phyloP scores from a whole-genome alignment of 2,113 vertebrate species.

The Ptilonorhynchus violaceus region DNA sequence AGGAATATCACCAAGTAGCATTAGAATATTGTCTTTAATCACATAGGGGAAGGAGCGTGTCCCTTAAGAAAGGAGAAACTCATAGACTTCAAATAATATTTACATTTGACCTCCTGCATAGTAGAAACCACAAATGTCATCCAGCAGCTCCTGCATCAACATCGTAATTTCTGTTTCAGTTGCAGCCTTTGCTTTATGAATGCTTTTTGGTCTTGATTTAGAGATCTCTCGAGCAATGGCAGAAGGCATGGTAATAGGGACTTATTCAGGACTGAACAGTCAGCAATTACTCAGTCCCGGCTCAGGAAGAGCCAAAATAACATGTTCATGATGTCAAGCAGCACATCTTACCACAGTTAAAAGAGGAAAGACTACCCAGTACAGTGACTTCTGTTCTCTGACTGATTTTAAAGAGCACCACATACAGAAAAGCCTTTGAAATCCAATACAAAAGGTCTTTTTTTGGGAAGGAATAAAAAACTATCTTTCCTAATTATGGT shows the following conservation, averaged over 20 bases:
- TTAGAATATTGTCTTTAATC: neutral
- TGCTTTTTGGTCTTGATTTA: neutral
- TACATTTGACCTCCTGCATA: neutral
- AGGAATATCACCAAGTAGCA: neutral
- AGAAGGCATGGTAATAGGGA: neutral
- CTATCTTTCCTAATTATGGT: neutral
- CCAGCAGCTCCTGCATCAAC: neutral
- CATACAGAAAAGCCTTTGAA: neutral
- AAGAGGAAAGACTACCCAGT: neutral
- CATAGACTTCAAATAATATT: neutral
- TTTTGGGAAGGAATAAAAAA: neutral
- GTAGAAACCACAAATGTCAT: neutral
- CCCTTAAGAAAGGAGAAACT: neutral
- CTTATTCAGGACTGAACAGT: neutral
- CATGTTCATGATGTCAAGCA: neutral
- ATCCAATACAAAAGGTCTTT: neutral
- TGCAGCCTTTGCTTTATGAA: neutral
- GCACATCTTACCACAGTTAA: neutral
- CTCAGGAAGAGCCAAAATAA: neutral
- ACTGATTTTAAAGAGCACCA: neutral
- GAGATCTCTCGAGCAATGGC: neutral
- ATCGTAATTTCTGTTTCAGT: neutral
- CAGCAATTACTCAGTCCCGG: neutral
- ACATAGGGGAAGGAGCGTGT: neutral
- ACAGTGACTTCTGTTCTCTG: neutral